phyloP scores from a whole-genome alignment of 2,113 vertebrate species.

The Sakesphorus luctuosus region DNA sequence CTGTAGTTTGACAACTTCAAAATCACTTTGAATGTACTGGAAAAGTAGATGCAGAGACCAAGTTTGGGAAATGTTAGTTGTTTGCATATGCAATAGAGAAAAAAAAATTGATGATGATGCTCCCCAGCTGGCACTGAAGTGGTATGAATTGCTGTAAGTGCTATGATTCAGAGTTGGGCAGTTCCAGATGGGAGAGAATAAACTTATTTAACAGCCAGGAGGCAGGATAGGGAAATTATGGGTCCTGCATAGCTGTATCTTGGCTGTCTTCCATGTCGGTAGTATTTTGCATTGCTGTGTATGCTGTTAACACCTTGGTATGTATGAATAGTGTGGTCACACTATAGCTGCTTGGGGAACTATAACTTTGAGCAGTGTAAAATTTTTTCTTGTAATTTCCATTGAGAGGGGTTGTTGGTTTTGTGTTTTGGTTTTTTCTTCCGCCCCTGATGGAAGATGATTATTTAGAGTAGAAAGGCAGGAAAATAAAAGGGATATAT shows the following conservation, averaged over 20 bases:
- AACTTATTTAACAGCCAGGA: not conserved
- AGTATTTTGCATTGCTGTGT: conserved; percentile 34
- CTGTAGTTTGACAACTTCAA: not conserved
- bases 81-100: not conserved
- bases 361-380: not conserved
- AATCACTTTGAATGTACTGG: not conserved
- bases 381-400: not conserved
- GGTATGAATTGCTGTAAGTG: not conserved
- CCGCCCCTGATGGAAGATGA: not conserved
- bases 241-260: conserved; percentile 4
- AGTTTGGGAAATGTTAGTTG: not conserved
- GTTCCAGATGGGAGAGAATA: not conserved
- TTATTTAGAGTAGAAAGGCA: not conserved
- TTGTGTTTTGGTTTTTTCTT: not conserved
- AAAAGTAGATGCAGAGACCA: not conserved
- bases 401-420: not conserved
- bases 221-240: conserved; percentile 25
- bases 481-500: not conserved
- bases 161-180: not conserved
- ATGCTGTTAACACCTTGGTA: conserved; percentile 61
- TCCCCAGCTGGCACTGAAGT: not conserved
- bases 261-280: not conserved
- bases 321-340: conserved; percentile 38
- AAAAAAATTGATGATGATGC: not conserved
- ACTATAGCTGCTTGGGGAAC: conserved; percentile 44